A percentile compares a stretch with the other conserved stretches of the same genome.
phyloP scores from a whole-genome alignment of 2,113 vertebrate species.

The Crypturellus undulatus region DNA sequence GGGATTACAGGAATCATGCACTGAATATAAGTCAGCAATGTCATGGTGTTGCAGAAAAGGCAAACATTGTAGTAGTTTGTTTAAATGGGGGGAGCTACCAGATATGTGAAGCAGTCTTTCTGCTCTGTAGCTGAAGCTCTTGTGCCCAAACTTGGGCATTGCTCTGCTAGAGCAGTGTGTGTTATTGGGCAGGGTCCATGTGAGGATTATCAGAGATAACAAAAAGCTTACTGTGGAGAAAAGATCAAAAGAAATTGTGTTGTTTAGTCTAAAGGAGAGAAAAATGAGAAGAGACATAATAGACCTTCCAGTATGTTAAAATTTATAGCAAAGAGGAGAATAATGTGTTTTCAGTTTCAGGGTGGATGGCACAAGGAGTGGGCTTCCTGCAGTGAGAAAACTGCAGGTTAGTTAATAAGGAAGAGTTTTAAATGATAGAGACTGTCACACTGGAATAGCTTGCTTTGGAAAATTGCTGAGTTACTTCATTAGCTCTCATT shows the following conservation, averaged over 20 bases:
- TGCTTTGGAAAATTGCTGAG: background rate
- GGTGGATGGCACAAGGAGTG: background rate
- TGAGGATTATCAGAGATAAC: background rate
- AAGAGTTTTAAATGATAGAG: background rate
- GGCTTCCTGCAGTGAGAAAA: background rate
- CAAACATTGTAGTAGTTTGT: background rate
- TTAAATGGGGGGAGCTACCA: background rate
- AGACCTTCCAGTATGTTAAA: background rate
- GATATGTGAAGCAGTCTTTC: background rate
- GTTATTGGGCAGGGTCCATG: background rate
- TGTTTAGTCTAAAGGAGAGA: slow-evolving; percentile 8
- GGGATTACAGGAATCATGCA: background rate
- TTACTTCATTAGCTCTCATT: background rate
- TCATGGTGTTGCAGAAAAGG: background rate
- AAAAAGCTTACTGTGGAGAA: background rate
- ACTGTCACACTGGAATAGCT: background rate
- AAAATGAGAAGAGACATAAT: fast-evolving
- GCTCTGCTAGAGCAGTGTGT: background rate
- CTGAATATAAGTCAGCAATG: background rate
- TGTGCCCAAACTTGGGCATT: slow-evolving; percentile 46
- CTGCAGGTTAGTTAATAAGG: background rate
- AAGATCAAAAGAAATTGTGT: background rate
- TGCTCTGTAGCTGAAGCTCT: background rate
- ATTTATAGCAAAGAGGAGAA: background rate
- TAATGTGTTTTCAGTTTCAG: background rate